phyloP scores from a whole-genome alignment of 2,888 invertebrate genomes.

The Drosophila percnosoma region DNA sequence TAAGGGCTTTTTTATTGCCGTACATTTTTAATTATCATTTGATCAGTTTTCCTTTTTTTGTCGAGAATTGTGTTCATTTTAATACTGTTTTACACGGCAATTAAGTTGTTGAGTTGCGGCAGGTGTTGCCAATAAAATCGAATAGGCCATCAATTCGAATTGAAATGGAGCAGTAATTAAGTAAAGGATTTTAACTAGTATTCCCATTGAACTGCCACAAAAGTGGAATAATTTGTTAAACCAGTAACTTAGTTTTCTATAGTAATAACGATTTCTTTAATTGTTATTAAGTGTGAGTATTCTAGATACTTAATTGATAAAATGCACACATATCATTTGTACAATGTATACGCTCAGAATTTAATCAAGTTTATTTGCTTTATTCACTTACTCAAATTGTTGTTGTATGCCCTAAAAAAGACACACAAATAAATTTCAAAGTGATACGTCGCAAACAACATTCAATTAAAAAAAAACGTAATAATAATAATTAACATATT shows the following conservation, averaged over 20 bases:
- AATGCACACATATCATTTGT: conserved; percentile 21
- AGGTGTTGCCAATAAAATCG: conserved; percentile 41
- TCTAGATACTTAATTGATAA: conserved; percentile 2
- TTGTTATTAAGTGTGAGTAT: not conserved
- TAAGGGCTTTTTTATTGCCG: conserved; percentile 65
- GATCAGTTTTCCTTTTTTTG: conserved; percentile 54
- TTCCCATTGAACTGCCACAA: not conserved
- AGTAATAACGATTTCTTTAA: not conserved
- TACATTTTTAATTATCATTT: conserved; percentile 77
- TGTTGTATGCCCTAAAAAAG: conserved; percentile 19
- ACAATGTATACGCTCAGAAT: conserved; percentile 30
- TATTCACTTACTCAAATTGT: conserved; percentile 21
- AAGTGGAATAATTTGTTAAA: not conserved
- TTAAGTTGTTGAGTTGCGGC: conserved; percentile 60
- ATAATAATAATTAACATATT: not conserved
- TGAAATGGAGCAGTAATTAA: conserved; percentile 33
- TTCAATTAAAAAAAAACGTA: not conserved
- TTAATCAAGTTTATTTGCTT: conserved; percentile 39
- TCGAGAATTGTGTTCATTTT: conserved; percentile 39
- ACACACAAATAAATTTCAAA: conserved; percentile 16
- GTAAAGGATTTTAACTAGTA: conserved; percentile 19
- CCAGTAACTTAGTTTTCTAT: not conserved
- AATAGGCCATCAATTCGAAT: conserved; percentile 49
- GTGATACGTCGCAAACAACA: conserved; percentile 16
- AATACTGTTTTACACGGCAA: conserved; percentile 68